phyloP scores from a whole-genome alignment of 2,797 vertebrate species.

The Petrocephalus sullivani region DNA sequence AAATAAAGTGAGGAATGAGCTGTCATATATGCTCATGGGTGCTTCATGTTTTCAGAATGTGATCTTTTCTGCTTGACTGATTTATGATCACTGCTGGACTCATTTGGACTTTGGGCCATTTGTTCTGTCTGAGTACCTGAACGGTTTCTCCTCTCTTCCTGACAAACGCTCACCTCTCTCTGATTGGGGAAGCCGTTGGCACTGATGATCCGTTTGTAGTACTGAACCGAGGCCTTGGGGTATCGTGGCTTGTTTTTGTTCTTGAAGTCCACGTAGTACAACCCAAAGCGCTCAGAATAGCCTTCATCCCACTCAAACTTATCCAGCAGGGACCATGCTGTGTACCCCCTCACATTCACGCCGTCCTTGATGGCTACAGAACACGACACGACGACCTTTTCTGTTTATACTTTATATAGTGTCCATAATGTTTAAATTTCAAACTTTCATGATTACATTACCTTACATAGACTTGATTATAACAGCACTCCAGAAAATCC shows the following conservation, averaged over 20 bases:
- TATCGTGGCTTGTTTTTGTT: constrained; percentile 82
- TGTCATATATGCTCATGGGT: not conserved
- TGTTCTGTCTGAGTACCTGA: not conserved
- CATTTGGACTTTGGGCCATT: not conserved
- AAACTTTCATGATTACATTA: not conserved
- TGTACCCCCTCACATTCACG: constrained; percentile 82
- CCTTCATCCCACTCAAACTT: constrained; percentile 94
- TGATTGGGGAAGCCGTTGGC: constrained; percentile 84
- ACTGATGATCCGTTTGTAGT: constrained; percentile 77
- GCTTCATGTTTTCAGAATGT: not conserved
- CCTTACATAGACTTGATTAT: not conserved
- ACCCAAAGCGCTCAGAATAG: constrained; percentile 81
- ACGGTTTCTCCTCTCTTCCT: not conserved
- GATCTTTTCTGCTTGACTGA: not conserved
- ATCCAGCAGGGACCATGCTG: constrained; percentile 88
- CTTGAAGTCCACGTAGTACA: constrained; percentile 83
- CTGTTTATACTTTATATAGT: not conserved
- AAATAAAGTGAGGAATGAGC: not conserved
- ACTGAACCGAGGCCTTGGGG: constrained; percentile 84
- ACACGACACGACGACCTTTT: not conserved
- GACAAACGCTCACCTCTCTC: constrained; percentile 65
- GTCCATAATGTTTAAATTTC: not conserved
- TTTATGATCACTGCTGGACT: not conserved
- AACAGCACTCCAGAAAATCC: not conserved
- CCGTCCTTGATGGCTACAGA: constrained; percentile 82